phyloP scores from a whole-genome alignment of 2,888 invertebrate species.

The Diloba caeruleocephala region DNA sequence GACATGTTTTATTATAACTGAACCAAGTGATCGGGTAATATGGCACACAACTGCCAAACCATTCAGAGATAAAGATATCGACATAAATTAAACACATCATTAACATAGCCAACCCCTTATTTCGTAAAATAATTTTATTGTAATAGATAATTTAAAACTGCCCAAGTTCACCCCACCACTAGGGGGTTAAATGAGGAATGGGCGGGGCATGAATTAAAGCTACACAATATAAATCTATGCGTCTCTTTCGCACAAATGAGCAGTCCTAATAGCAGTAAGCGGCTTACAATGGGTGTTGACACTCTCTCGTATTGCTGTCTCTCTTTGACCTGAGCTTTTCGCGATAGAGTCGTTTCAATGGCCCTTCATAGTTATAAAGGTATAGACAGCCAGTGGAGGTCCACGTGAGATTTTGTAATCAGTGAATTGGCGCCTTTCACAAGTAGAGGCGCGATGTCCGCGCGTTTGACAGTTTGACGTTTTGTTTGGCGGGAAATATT shows the following conservation, averaged over 20 bases:
- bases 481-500: constrained; percentile 83
- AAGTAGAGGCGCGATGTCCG: constrained; percentile 82
- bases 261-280: constrained; percentile 84
- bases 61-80: constrained; percentile 71
- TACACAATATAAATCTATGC: constrained; percentile 73
- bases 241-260: constrained; percentile 86
- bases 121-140: constrained; percentile 88
- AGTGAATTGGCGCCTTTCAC: constrained; percentile 86
- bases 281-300: constrained; percentile 86
- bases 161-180: constrained; percentile 85
- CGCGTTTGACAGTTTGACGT: constrained; percentile 86
- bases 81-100: constrained; percentile 86
- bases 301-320: constrained; percentile 68
- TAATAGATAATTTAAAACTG: constrained; percentile 89
- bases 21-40: constrained; percentile 28
- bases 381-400: constrained; percentile 76
- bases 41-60: constrained; percentile 51
- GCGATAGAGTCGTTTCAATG: constrained; percentile 75
- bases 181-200: constrained; percentile 80
- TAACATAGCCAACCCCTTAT: constrained; percentile 88
- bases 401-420: constrained; percentile 89
- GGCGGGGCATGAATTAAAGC: constrained; percentile 80
- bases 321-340: constrained; percentile 65
- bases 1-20: constrained; percentile 1
- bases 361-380: constrained; percentile 84